phyloP scores from a whole-genome alignment of 1,140 invertebrate genomes.

The Papilio glaucus region DNA sequence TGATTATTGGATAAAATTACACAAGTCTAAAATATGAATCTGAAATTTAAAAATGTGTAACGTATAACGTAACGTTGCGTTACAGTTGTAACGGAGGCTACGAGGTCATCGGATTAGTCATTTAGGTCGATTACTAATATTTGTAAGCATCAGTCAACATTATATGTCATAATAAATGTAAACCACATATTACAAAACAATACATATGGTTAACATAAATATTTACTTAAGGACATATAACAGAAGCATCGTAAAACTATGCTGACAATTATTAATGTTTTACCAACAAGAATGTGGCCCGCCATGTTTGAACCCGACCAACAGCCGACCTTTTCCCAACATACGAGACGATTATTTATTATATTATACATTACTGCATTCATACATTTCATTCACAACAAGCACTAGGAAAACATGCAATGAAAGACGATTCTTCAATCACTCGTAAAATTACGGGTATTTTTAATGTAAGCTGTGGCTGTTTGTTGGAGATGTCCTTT shows the following conservation, averaged over 20 bases:
- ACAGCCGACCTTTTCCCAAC: not conserved
- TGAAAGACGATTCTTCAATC: not conserved
- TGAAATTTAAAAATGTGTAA: too few species aligned
- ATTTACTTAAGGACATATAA: too few species aligned
- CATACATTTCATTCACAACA: conserved; percentile 20
- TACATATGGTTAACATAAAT: not conserved
- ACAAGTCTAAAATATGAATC: too few species aligned
- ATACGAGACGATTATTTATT: not conserved
- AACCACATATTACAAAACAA: not conserved
- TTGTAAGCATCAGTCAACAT: not conserved
- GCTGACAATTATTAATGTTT: not conserved
- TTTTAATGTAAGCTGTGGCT: not conserved
- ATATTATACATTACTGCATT: conserved; percentile 4
- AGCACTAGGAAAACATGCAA: not conserved
- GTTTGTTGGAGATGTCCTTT: not conserved
- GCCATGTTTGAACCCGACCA: conserved; percentile 16
- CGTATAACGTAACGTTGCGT: not conserved
- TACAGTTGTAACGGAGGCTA: not conserved
- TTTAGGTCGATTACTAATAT: not conserved
- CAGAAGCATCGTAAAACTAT: not conserved
- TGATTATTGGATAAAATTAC: too few species aligned
- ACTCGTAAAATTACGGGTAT: not conserved
- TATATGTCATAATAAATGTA: not conserved
- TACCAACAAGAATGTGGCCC: not conserved
- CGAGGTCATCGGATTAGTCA: not conserved